These are phyloP conservation scores for Notodromas monacha DNA, from an alignment of 2,888 invertebrate species.

Conservation along the genomic window DNA sequence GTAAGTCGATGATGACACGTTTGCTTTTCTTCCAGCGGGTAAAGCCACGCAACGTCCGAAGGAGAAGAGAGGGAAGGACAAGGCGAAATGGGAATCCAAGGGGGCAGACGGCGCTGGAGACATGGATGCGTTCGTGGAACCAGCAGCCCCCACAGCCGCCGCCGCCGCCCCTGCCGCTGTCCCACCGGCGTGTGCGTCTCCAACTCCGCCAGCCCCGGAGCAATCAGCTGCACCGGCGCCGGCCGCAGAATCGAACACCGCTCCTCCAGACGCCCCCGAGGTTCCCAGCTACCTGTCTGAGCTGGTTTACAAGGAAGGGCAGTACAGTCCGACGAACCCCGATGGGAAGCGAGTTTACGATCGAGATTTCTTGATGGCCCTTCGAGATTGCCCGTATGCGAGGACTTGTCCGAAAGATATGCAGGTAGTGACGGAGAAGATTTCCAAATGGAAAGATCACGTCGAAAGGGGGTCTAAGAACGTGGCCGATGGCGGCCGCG, in stretches of 20 bases:
- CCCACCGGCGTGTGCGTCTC: not conserved
- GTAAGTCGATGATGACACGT: no score
- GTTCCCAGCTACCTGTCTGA: no score
- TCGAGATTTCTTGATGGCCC: not conserved
- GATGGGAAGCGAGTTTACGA: not conserved
- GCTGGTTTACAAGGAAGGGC: slow-evolving; percentile 1
- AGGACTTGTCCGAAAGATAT: no score
- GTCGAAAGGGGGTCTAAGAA: no score
- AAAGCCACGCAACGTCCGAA: not conserved
- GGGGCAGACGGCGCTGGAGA: not conserved
- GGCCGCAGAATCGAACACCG: no score
- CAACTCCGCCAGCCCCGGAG: not conserved
- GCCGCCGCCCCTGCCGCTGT: not conserved
- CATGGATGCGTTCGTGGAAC: not conserved
- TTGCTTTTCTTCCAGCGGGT: no score
- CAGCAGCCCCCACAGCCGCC: no score
- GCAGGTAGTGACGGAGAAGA: no score
- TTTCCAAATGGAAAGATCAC: no score
- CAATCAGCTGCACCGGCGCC: slow-evolving; percentile 1
- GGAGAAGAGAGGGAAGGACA: not conserved
- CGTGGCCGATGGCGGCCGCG: no score
- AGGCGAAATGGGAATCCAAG: not conserved
- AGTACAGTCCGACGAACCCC: slow-evolving; percentile 1
- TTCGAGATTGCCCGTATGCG: not conserved
- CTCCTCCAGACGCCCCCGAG: no score